phyloP scores from a whole-genome alignment of 2,113 vertebrate species.

The Ornithorhynchus anatinus region DNA sequence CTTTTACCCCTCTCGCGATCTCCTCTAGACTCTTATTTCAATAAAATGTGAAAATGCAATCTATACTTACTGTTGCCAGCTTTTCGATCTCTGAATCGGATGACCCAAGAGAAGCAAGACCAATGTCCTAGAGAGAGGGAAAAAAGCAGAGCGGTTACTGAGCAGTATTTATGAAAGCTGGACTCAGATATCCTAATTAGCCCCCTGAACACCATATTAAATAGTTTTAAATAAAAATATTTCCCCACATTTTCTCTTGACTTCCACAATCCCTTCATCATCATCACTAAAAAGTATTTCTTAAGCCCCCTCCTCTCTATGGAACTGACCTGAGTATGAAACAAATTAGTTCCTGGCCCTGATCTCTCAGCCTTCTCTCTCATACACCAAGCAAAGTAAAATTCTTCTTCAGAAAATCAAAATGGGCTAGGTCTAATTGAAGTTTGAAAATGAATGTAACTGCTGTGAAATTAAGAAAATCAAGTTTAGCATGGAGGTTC shows the following conservation, averaged over 20 bases:
- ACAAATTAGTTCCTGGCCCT: background rate
- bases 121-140: conserved; percentile 76
- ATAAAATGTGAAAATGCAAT: conserved; percentile 14
- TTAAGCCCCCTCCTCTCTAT: background rate
- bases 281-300: too few species aligned
- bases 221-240: too few species aligned
- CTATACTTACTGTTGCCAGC: conserved; percentile 77
- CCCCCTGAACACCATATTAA: background rate
- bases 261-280: background rate
- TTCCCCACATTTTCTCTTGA: background rate
- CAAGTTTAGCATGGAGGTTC: too few species aligned
- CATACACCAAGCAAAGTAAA: too few species aligned
- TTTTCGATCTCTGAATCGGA: conserved; percentile 87
- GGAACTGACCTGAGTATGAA: background rate
- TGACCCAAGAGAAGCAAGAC: conserved; percentile 82
- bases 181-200: background rate
- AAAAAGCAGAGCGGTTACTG: background rate
- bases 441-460: too few species aligned
- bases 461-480: too few species aligned
- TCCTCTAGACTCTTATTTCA: background rate
- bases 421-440: too few species aligned
- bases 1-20: background rate
- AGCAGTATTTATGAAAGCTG: background rate
- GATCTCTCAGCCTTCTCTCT: background rate
- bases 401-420: too few species aligned